Base-by-base conservation (phyloP, 92 coral and sea anemone species). In the Palythoa caribaeorum region DNA sequence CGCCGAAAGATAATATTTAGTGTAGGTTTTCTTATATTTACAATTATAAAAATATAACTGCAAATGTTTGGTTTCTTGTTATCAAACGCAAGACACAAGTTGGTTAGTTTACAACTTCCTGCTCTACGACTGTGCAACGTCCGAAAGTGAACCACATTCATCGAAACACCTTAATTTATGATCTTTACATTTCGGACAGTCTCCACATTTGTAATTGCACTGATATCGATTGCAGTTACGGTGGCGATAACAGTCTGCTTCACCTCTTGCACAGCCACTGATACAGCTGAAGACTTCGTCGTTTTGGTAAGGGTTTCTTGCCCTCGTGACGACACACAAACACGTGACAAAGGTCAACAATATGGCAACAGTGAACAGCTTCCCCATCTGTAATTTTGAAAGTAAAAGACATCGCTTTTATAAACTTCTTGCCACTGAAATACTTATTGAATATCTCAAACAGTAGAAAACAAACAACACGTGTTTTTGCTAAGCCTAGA, bases 141-240 rank as follows among this genome's bases (percentile, higher is more conserved):
- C 50, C 50, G 50, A 44, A 2, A 5, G 70, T 3, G 37, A 5
- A 17, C 70, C 70, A 6, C 70, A 63, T 16, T 0, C 8, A 7
- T 17, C 0, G 10, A 19, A n/a, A 63, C 70, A 63, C 2, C 1
- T 17, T 1, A 1, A 17, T 37, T 36, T n/a, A 17, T 35, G 35
- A 16, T 3, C 70, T 8, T 35, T 20, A 19, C 70, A 63, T 3
- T 19, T 63, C 35, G 21, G 6, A n/a, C 70, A 63, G 9, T 63
- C 70, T n/a, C 70, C 70, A 63, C 70, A 63, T 63, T 63, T 63
- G 70, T 17, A 63, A n/a, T 63, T 35, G 35, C 70, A 63, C 21
- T 63, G 20, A 21, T 28, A 28, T 28, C 28, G 28, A 28, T 63
- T 35, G 5, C 70, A 63, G 6, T 17, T 5, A 8, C 70, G 70